Conservation (phyloP, 2,888 invertebrate species). For the Eupithecia subumbrata region DNA sequence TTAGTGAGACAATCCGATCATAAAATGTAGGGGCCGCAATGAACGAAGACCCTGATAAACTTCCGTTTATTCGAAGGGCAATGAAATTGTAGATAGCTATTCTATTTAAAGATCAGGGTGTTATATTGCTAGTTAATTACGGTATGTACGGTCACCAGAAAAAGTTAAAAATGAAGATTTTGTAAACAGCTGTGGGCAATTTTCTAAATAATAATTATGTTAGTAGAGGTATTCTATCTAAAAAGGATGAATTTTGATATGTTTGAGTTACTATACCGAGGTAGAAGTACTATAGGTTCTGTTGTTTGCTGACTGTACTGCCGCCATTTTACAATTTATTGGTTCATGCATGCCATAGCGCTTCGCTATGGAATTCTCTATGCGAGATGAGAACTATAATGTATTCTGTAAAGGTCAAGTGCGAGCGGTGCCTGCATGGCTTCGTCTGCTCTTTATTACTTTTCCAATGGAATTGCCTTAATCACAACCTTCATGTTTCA, state of each 20-base stretch:
- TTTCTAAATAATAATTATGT: neutral
- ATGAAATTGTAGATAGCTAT: conserved; percentile 29
- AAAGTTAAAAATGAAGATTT: too few species aligned
- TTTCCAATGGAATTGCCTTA: conserved; percentile 50
- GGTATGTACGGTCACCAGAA: neutral
- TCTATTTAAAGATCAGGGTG: conserved; percentile 41
- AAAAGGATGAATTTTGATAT: neutral
- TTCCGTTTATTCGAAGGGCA: conserved; percentile 22
- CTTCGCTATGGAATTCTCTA: conserved; percentile 56
- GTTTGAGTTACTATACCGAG: neutral
- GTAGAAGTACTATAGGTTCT: neutral
- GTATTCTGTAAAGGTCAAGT: conserved; percentile 62
- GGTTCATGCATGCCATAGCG: conserved; percentile 43
- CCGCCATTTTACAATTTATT: conserved; percentile 46
- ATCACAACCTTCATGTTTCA: conserved; percentile 56
- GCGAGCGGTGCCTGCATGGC: conserved; percentile 61
- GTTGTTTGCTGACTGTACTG: conserved; percentile 3
- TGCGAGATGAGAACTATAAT: conserved; percentile 28
- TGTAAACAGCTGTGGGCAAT: neutral
- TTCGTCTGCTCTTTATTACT: conserved; percentile 62
- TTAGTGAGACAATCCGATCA: conserved; percentile 2
- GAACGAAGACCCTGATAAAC: conserved; percentile 15
- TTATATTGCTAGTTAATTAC: conserved; percentile 28
- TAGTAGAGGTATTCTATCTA: neutral
- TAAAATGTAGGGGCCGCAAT: conserved; percentile 26